Percentiles rank a stretch among this genome's conserved stretches.
Conservation (phyloP, 1,140 invertebrate species). For the Brachionus asplanchnoidis region DNA sequence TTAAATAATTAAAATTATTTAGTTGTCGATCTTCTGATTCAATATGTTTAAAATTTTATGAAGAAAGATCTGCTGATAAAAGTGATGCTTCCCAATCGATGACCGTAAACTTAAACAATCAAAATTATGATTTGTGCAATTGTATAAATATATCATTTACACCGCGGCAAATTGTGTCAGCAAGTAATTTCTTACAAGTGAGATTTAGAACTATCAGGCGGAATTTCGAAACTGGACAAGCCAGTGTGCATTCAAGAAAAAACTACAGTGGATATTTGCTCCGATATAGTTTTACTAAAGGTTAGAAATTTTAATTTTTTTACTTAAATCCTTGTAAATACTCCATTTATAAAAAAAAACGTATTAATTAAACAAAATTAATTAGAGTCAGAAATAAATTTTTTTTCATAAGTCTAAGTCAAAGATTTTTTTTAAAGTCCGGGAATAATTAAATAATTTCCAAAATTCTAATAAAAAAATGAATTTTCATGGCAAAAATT, state of each 20-base stretch:
- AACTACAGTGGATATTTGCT: slow-evolving; percentile 29
- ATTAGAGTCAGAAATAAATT: too few relatives aligned
- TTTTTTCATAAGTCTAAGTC: too few relatives aligned
- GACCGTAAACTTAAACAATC: background rate
- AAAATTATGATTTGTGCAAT: slow-evolving; percentile 38
- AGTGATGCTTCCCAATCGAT: background rate
- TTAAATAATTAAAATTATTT: background rate
- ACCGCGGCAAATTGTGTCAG: slow-evolving; percentile 37
- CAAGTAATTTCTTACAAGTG: slow-evolving; percentile 24
- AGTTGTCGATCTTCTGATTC: slow-evolving; percentile 39
- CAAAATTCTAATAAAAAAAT: too few relatives aligned
- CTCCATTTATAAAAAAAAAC: too few relatives aligned
- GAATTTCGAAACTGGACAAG: background rate
- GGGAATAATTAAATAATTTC: too few relatives aligned
- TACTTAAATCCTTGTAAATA: background rate
- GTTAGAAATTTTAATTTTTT: background rate
- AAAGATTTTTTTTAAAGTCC: too few relatives aligned
- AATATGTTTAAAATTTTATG: slow-evolving; percentile 33
- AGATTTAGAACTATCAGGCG: background rate
- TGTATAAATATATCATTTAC: slow-evolving; percentile 41
- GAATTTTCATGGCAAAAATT: too few relatives aligned
- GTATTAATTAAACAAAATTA: too few relatives aligned
- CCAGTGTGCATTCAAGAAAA: slow-evolving; percentile 19
- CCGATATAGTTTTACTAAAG: slow-evolving; percentile 29
- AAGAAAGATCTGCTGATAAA: background rate